Evolutionary conservation across 1,140 invertebrate genomes (phyloP), one percentile per base, ranked within the genome.

Genomic region (Apis laboriosa): DNA sequence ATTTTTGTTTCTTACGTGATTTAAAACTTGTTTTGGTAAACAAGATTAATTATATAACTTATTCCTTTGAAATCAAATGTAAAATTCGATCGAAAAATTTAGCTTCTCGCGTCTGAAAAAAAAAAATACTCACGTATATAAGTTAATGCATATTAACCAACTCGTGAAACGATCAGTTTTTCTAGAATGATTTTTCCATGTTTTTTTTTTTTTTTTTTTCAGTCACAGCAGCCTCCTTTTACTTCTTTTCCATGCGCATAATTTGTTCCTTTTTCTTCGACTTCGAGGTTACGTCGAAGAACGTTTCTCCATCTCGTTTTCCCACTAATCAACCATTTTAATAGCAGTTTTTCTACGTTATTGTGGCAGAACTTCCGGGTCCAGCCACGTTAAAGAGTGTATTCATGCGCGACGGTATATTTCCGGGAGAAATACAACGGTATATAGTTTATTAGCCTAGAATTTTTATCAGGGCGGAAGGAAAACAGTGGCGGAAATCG

Each of bases 401-500:
- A 15, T 21, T 58, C 12, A 17, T 51, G 53, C 11, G 43, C 12
- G n/a, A 34, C 53, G 21, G 9, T 21, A 21, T 1, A 21, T 19
- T 21, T 53, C n/a, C 51, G 53, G 64, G 17, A 11, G 9, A 4
- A 53, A 51, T 12, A 21, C 13, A 9, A 12, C 28, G 17, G 53
- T n/a, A 51, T 4, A 13, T 4, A 51, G n/a, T 70, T 78, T 24
- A 28, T 24, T 9, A 56, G 5, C 28, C 11, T 9, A 17, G 55
- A 43, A 58, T 70, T 24, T n/a, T 24, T 2, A 24, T 64, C 49
- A 21, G n/a, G 58, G 4, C 70, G 55, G 63, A 77, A 85, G 64
- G 63, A 68, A 82, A 84, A 53, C 49, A 15, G 17, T 13, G 28
- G 61, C 61, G 73, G 68, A 71, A 83, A 83, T 51, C n/a, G 28